These are phyloP conservation scores for Etheostoma cragini DNA, from an alignment of 2,113 vertebrate genomes.

Conservation along the genomic window DNA sequence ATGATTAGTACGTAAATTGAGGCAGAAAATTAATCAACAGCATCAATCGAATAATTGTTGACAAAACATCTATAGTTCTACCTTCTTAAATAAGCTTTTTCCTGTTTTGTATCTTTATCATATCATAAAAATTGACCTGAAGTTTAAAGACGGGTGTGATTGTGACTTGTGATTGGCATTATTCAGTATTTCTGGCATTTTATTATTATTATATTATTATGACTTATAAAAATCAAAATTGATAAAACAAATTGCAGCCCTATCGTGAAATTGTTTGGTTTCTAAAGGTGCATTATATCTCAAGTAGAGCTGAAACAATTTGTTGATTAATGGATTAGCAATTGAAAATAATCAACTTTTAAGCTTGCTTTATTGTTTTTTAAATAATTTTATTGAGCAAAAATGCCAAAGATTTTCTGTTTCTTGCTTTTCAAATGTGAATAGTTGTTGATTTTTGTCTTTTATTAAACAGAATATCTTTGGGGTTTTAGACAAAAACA, in stretches of 20 bases:
- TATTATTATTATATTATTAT: too few species aligned
- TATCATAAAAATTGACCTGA: background rate
- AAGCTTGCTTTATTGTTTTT: too few species aligned
- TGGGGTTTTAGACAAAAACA: background rate
- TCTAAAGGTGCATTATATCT: background rate
- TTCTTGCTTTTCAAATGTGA: background rate
- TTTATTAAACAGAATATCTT: background rate
- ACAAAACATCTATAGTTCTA: background rate
- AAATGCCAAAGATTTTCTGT: background rate
- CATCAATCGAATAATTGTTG: background rate
- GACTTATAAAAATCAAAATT: too few species aligned
- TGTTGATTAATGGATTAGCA: background rate
- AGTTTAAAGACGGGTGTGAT: background rate
- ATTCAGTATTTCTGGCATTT: background rate
- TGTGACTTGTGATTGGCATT: background rate
- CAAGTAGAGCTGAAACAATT: background rate
- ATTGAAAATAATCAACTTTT: background rate
- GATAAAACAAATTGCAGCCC: background rate
- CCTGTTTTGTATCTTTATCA: background rate
- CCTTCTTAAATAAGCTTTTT: background rate
- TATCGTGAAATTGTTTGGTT: background rate
- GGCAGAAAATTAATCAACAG: background rate
- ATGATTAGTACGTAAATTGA: background rate
- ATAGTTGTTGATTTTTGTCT: background rate
- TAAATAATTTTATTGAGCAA: background rate